Evolutionary conservation across 2,888 invertebrate genomes (phyloP), one percentile per base, ranked within the genome.

Genomic region (Stenodera caucasica): DNA sequence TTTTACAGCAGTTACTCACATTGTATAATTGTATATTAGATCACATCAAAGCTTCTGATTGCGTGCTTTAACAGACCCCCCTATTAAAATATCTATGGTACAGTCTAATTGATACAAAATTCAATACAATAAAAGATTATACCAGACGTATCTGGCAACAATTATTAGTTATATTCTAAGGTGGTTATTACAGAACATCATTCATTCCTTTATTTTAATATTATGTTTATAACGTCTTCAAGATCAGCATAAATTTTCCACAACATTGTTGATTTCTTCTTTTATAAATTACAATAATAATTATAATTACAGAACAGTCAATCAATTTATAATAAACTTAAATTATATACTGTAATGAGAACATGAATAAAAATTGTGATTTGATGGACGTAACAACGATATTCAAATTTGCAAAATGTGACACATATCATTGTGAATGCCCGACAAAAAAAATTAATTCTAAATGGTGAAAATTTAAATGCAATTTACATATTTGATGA

Each of bases 401-500:
- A 74, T 74, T 74, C 70, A 71, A 74, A 72, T 74, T 72, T 68
- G 71, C 71, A 64, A 69, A 70, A 71, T 71, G 70, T 72, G 73
- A 73, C 74, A 72, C 71, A 63, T 61, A 60, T 71, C 65, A 63
- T 65, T 75, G 79, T 79, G 79, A 78, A 79, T 79, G 79, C 79
- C 79, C 11, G 78, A 80, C n/a, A n/a, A 80, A 80, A 79, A 26
- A 4, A 26, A 26, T 26, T 4, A 26, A 79, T 70, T 77, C 78
- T 76, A 76, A 77, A 76, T 77, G 78, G 73, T 77, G 77, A 78
- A 80, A 79, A 76, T 78, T 80, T 77, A 77, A 78, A 77, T 78
- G 77, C 77, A 76, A 80, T 80, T 78, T 79, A 68, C 80, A 80
- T 80, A 79, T 79, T 79, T 79, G 80, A 80, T 79, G 80, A 78